Evolutionary conservation across 1,140 invertebrate species (phyloP).

Genomic region (Drosophila tropicalis): DNA sequence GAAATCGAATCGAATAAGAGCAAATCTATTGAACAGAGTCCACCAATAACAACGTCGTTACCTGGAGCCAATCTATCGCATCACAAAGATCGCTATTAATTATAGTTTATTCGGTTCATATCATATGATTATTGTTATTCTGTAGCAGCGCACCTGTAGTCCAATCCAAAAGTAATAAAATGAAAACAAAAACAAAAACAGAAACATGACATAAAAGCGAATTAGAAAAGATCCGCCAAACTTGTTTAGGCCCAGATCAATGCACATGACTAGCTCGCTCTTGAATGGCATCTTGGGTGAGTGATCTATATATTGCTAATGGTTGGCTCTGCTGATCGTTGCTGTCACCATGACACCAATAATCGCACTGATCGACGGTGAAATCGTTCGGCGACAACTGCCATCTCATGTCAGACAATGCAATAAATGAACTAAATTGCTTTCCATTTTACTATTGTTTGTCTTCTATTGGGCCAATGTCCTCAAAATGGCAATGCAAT

Average conservation of each 20-base stretch:
- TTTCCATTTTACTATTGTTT: background rate
- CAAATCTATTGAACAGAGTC: background rate
- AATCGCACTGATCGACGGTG: conserved; percentile 11
- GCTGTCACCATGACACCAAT: conserved; percentile 8
- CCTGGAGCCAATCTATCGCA: conserved; percentile 45
- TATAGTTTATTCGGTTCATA: background rate
- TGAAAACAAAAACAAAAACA: conserved; percentile 38
- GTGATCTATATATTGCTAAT: conserved; percentile 1
- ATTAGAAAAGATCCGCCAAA: conserved; percentile 18
- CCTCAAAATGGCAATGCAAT: no score
- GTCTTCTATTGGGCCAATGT: background rate
- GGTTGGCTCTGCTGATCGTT: background rate
- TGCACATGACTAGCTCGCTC: conserved; percentile 5
- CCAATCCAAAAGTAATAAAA: conserved; percentile 29
- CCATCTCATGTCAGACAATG: background rate
- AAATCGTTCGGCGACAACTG: conserved; percentile 9
- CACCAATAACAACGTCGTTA: conserved; percentile 8
- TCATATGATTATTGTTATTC: background rate
- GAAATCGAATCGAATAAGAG: background rate
- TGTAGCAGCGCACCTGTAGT: conserved; percentile 59
- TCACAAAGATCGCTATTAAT: conserved; percentile 50
- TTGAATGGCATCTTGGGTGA: background rate
- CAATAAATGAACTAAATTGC: background rate
- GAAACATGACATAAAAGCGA: conserved; percentile 22
- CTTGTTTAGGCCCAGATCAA: conserved; percentile 19